Conservation (phyloP, 2,113 vertebrate species). For the Morone chrysops region DNA sequence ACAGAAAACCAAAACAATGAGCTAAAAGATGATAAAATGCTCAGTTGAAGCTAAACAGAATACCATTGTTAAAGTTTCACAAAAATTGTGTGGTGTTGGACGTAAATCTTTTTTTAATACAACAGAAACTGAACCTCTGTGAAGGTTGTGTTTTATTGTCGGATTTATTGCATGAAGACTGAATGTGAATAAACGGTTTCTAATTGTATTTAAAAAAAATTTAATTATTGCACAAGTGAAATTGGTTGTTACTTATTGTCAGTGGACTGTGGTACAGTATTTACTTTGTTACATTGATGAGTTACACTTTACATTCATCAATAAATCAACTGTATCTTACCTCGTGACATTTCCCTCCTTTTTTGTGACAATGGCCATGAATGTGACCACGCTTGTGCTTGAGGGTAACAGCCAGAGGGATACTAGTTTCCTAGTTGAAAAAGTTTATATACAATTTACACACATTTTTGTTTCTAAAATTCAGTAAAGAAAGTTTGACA, state of each 20-base stretch:
- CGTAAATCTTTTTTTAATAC: too few relatives aligned
- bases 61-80: too few relatives aligned
- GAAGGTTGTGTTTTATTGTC: too few relatives aligned
- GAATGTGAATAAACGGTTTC: not conserved
- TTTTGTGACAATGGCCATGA: constrained; percentile 52
- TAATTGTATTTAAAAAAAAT: not conserved
- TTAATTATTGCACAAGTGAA: too few relatives aligned
- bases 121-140: too few relatives aligned
- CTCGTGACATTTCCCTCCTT: constrained; percentile 29
- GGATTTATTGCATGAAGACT: too few relatives aligned
- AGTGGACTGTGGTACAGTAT: not conserved
- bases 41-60: too few relatives aligned
- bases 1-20: too few relatives aligned
- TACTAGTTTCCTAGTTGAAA: constrained; percentile 21
- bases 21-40: too few relatives aligned
- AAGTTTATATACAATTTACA: too few relatives aligned
- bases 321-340: constrained; percentile 29
- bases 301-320: not conserved
- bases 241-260: not conserved
- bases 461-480: not conserved
- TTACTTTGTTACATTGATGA: not conserved
- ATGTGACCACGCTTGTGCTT: constrained; percentile 46
- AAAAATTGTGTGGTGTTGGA: too few relatives aligned
- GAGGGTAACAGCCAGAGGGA: constrained; percentile 1
- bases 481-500: too few relatives aligned